Conservation (phyloP, 2,797 vertebrate genomes). For the Eulemur mongoz region DNA sequence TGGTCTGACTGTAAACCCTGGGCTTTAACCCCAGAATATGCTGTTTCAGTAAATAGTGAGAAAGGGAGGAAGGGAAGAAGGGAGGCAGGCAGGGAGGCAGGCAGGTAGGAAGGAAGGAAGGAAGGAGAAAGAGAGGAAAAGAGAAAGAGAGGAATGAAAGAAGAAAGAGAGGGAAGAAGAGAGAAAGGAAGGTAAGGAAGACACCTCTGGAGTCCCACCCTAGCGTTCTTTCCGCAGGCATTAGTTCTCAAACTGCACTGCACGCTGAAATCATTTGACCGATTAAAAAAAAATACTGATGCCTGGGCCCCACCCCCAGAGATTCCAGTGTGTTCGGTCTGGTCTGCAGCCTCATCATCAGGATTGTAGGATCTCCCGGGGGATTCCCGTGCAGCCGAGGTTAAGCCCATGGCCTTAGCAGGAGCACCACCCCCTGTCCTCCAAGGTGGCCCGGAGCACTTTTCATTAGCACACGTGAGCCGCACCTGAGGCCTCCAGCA, state of each 20-base stretch:
- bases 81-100: accelerated
- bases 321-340: not conserved
- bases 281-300: not conserved
- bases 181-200: not conserved
- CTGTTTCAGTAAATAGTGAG: not conserved
- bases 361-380: not conserved
- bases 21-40: not conserved
- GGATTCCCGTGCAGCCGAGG: not conserved
- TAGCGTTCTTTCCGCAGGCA: not conserved
- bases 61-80: too few species aligned
- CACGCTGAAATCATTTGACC: not conserved
- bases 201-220: not conserved
- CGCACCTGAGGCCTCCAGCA: not conserved
- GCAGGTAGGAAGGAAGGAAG: accelerated
- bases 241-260: not conserved
- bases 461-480: slow-evolving; percentile 28
- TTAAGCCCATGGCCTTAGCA: not conserved
- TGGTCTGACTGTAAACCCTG: not conserved
- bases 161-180: not conserved
- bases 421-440: not conserved
- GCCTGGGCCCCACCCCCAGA: not conserved
- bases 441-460: not conserved
- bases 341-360: not conserved
- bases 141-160: not conserved
- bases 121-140: not conserved